phyloP scores from a whole-genome alignment of 2,113 vertebrate species.

The Steatornis caripensis region DNA sequence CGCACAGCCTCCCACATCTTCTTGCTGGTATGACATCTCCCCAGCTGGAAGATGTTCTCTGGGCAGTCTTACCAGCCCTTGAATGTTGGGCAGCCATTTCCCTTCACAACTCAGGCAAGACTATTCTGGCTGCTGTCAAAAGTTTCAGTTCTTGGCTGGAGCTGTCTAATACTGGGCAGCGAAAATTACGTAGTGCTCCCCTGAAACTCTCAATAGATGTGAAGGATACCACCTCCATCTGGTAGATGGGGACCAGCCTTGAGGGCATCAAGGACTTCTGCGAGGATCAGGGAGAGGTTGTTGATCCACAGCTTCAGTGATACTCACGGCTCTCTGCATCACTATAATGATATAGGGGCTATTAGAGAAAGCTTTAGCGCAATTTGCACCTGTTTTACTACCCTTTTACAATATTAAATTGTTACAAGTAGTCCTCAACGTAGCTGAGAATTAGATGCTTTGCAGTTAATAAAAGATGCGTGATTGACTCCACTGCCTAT shows the following conservation, averaged over 20 bases:
- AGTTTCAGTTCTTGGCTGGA: background rate
- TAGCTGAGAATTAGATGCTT: background rate
- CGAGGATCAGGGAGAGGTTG: background rate
- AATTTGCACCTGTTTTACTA: background rate
- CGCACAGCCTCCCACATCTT: background rate
- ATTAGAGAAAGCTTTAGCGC: background rate
- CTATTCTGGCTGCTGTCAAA: rapidly evolving
- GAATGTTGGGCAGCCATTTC: background rate
- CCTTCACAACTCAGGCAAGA: background rate
- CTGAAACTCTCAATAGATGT: background rate
- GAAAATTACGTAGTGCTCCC: background rate
- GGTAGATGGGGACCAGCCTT: background rate
- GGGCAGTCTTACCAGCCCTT: background rate
- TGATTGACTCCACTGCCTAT: background rate
- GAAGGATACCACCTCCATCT: background rate
- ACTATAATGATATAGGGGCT: background rate
- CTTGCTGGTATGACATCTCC: background rate
- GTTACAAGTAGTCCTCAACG: background rate
- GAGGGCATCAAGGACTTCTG: background rate
- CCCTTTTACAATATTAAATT: background rate
- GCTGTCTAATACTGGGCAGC: background rate
- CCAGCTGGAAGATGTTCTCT: background rate
- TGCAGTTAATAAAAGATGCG: background rate
- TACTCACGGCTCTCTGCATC: background rate
- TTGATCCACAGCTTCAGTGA: background rate